A percentile compares a stretch with the other conserved stretches of the same genome.
These are phyloP conservation scores for Agriotes lineatus DNA, from an alignment of 2,888 invertebrate genomes.

Conservation along the genomic window DNA sequence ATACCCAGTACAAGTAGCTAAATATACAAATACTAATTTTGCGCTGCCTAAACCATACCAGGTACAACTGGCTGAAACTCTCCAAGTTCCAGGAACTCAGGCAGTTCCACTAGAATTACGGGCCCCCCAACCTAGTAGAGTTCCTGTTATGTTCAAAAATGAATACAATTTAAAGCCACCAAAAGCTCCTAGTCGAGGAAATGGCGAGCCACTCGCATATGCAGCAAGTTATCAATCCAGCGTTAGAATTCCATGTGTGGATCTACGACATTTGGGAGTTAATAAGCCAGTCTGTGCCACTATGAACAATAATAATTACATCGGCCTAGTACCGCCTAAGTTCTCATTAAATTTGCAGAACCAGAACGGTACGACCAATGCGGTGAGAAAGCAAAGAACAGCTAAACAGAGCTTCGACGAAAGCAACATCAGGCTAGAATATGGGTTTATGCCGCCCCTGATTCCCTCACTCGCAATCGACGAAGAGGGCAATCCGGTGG, in stretches of 20 bases:
- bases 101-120: constrained; percentile 53
- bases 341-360: constrained; percentile 36
- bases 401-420: constrained; percentile 59
- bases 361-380: not conserved
- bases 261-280: constrained; percentile 15
- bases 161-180: not conserved
- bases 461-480: constrained; percentile 86
- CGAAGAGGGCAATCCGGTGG: constrained; percentile 76
- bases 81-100: constrained; percentile 56
- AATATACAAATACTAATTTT: constrained; percentile 46
- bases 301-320: constrained; percentile 43
- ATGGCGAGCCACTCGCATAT: constrained; percentile 32
- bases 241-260: constrained; percentile 11
- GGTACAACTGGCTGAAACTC: constrained; percentile 52
- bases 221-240: constrained; percentile 45
- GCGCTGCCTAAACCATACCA: constrained; percentile 49
- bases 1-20: constrained; percentile 50
- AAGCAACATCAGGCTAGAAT: constrained; percentile 80
- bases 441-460: constrained; percentile 85
- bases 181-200: not conserved
- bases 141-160: constrained; percentile 39
- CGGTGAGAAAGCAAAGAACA: constrained; percentile 31
- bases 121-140: constrained; percentile 50
- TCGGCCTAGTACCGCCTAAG: constrained; percentile 39
- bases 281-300: constrained; percentile 28